Percentiles rank a stretch among this genome's conserved stretches.
phyloP scores from a whole-genome alignment of 2,888 invertebrate genomes.

The Drosophila anomelani region DNA sequence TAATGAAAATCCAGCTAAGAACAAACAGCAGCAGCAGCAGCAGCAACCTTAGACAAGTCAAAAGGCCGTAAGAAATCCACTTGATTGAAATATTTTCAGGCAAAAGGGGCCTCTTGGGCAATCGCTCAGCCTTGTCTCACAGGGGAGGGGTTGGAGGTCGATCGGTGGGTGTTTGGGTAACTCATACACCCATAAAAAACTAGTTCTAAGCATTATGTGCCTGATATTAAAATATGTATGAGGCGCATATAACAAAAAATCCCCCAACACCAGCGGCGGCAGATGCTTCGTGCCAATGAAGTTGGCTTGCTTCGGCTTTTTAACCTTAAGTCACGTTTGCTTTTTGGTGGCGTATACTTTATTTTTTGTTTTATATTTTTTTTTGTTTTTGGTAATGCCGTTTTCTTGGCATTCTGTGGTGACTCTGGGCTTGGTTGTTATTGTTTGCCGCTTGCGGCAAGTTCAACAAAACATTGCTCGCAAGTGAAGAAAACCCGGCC shows the following conservation, averaged over 20 bases:
- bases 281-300: conserved; percentile 59
- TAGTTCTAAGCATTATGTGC: conserved; percentile 63
- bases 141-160: conserved; percentile 14
- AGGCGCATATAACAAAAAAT: conserved; percentile 22
- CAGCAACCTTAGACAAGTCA: conserved; percentile 27
- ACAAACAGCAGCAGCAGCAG: conserved; percentile 1
- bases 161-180: conserved; percentile 8
- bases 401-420: conserved; percentile 51
- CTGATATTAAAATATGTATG: conserved; percentile 39
- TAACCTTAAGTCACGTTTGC: conserved; percentile 74
- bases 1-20: conserved; percentile 58
- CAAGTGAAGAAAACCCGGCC: conserved; percentile 39
- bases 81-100: conserved; percentile 34
- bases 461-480: conserved; percentile 53
- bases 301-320: conserved; percentile 38
- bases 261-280: conserved; percentile 20
- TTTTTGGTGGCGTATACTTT: conserved; percentile 63
- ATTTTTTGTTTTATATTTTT: background rate
- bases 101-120: conserved; percentile 18
- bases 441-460: conserved; percentile 59
- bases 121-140: conserved; percentile 20
- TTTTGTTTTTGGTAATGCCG: conserved; percentile 29
- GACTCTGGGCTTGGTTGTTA: conserved; percentile 32
- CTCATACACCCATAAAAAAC: conserved; percentile 44
- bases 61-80: conserved; percentile 32